Percentiles rank a stretch among this genome's conserved stretches.
These are phyloP conservation scores for Triplophysa dalaica DNA, from an alignment of 2,113 vertebrate genomes.

Conservation along the genomic window DNA sequence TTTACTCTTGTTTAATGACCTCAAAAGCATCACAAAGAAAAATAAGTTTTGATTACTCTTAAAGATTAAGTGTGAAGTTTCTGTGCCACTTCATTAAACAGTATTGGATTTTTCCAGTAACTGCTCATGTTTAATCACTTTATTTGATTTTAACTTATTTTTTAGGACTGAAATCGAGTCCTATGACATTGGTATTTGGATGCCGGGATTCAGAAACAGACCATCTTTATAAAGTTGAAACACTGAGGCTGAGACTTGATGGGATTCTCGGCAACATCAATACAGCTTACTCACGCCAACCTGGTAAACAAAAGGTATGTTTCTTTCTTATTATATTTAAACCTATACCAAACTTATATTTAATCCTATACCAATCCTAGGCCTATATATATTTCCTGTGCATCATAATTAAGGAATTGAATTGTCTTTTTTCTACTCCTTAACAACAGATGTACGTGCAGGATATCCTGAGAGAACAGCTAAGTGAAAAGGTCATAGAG, in stretches of 20 bases:
- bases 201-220: constrained; percentile 75
- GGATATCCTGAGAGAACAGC: constrained; percentile 71
- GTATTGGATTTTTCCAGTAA: neutral
- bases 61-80: neutral
- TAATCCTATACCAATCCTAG: no score
- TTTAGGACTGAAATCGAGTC: constrained; percentile 48
- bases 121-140: neutral
- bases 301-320: constrained; percentile 75
- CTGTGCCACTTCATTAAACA: neutral
- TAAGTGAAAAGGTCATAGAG: constrained; percentile 64
- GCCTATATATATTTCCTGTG: neutral
- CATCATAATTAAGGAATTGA: neutral
- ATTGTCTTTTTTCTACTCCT: neutral
- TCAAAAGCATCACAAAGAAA: neutral
- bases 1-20: neutral
- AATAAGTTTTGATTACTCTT: neutral
- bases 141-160: neutral
- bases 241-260: constrained; percentile 70
- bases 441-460: constrained; percentile 80
- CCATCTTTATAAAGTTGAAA: constrained; percentile 80
- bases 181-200: constrained; percentile 79
- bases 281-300: constrained; percentile 79
- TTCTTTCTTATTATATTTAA: neutral
- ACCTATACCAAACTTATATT: neutral
- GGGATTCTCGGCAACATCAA: constrained; percentile 71